Evolutionary conservation across 2,797 vertebrate species (phyloP).

Genomic region (Margarornis squamiger): DNA sequence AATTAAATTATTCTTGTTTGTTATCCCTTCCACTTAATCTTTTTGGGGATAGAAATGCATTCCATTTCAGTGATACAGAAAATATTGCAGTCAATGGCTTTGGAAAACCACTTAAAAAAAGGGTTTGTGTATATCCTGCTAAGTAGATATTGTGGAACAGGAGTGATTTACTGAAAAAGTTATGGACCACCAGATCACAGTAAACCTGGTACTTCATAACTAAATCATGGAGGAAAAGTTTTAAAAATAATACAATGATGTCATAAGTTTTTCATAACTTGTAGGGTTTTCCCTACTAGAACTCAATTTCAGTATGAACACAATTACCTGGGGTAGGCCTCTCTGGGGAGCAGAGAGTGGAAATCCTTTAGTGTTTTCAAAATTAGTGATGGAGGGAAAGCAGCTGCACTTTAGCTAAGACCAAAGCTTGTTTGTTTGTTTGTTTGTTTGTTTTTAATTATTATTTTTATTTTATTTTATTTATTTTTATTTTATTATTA

Average conservation of each 20-base stretch:
- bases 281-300: neutral
- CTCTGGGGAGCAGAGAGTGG: neutral
- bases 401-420: neutral
- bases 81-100: neutral
- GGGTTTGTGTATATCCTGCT: neutral
- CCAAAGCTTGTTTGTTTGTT: neutral
- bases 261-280: neutral
- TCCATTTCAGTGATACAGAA: neutral
- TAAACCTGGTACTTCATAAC: neutral
- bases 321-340: neutral
- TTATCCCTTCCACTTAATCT: neutral
- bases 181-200: neutral
- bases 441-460: too few species aligned
- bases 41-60: neutral
- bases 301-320: neutral
- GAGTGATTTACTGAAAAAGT: neutral
- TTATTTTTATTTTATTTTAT: too few species aligned
- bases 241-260: neutral
- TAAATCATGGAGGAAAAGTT: neutral
- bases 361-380: neutral
- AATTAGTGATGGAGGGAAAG: neutral
- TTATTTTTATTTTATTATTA: neutral
- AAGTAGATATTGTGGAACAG: neutral
- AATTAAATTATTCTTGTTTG: conserved; percentile 26
- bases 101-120: neutral